Percentiles rank a stretch among this genome's conserved stretches.
Conservation (phyloP, 2,888 invertebrate genomes). For the Thecocarcelia acutangulata region DNA sequence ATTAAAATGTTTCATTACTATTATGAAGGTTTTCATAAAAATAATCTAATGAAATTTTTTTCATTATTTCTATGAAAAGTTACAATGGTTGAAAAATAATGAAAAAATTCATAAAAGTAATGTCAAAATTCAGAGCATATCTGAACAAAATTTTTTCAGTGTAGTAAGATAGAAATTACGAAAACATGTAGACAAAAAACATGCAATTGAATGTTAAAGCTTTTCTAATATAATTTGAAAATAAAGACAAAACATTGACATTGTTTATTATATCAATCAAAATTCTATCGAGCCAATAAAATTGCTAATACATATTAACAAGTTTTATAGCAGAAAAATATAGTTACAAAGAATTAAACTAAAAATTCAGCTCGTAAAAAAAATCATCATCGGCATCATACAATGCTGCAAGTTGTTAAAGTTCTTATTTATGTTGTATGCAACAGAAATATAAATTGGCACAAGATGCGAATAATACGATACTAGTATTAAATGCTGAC, state of each 20-base stretch:
- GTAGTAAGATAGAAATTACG: no score
- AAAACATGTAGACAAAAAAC: no score
- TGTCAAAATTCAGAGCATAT: no score
- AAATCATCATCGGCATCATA: constrained; percentile 15
- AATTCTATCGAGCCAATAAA: constrained; percentile 10
- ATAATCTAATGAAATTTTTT: no score
- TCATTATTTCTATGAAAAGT: no score
- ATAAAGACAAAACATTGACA: neutral
- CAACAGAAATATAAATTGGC: constrained; percentile 49
- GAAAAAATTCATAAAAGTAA: no score
- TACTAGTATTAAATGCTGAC: neutral
- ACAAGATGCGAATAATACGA: constrained; percentile 56
- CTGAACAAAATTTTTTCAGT: no score
- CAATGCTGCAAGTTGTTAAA: constrained; percentile 24
- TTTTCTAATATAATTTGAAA: no score
- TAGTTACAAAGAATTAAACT: neutral
- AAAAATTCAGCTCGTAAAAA: constrained; percentile 31
- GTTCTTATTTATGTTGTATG: constrained; percentile 9
- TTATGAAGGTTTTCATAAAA: no score
- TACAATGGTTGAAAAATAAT: no score
- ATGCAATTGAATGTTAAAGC: no score
- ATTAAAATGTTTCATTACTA: no score
- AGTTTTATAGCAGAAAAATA: constrained; percentile 1
- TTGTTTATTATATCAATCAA: constrained; percentile 24
- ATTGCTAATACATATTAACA: constrained; percentile 39